These are phyloP conservation scores for Mellivora capensis DNA, from an alignment of 2,113 vertebrate species.

Conservation along the genomic window DNA sequence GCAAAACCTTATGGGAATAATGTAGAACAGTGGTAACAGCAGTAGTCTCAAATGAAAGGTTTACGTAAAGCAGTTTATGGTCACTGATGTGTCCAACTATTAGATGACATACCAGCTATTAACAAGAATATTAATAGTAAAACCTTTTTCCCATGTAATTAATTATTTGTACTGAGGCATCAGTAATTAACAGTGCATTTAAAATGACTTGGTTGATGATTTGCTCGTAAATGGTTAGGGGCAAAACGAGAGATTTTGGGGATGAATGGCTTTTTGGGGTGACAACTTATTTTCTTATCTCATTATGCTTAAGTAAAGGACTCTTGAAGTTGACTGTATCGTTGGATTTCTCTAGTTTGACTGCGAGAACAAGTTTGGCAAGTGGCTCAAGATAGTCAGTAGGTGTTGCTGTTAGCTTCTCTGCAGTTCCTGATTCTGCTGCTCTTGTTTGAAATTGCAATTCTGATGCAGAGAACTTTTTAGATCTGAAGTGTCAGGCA, in stretches of 20 bases:
- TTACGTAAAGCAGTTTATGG: slow-evolving; percentile 46
- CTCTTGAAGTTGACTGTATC: slow-evolving; percentile 32
- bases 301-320: not conserved
- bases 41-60: slow-evolving; percentile 33
- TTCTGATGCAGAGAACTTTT: slow-evolving; percentile 52
- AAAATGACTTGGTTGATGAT: slow-evolving; percentile 39
- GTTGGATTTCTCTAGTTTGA: slow-evolving; percentile 58
- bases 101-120: slow-evolving; percentile 41
- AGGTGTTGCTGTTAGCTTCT: slow-evolving; percentile 74
- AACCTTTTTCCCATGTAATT: slow-evolving; percentile 39
- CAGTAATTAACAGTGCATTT: slow-evolving; percentile 36
- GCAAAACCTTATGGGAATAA: not conserved
- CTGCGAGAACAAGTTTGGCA: slow-evolving; percentile 61
- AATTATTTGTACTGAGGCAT: slow-evolving; percentile 34
- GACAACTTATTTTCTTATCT: not conserved
- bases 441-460: slow-evolving; percentile 27
- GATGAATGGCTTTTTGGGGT: slow-evolving; percentile 21
- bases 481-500: slow-evolving; percentile 36
- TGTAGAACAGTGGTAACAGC: slow-evolving; percentile 45
- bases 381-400: slow-evolving; percentile 73
- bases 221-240: not conserved
- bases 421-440: not conserved
- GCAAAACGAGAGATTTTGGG: not conserved
- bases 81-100: slow-evolving; percentile 49
- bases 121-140: slow-evolving; percentile 53